Evolutionary conservation across 2,113 vertebrate genomes (phyloP).

Genomic region (Hypomesus transpacificus): DNA sequence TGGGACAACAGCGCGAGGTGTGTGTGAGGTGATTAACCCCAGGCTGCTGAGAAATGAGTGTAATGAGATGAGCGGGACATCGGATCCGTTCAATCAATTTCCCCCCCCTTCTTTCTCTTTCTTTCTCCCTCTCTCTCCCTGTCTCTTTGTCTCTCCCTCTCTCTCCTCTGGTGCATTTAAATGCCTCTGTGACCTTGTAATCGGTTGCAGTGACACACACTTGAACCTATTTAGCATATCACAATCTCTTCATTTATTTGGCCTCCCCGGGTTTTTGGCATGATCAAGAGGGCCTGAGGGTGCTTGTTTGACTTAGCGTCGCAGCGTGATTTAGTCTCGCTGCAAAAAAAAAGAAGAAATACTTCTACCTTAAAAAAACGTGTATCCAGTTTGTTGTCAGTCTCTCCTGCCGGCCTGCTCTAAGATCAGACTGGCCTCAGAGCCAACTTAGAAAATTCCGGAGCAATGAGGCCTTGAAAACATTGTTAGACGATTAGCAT

Average conservation of each 20-base stretch:
- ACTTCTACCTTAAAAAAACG: conserved; percentile 19
- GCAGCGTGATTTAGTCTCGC: background rate
- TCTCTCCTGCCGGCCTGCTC: background rate
- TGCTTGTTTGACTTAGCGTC: conserved; percentile 35
- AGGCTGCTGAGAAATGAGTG: conserved; percentile 82
- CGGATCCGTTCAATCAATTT: conserved; percentile 83
- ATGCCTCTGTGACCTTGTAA: conserved; percentile 84
- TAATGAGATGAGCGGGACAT: conserved; percentile 83
- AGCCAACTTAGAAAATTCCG: conserved; percentile 50
- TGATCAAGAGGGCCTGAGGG: conserved; percentile 45
- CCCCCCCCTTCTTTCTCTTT: conserved; percentile 51
- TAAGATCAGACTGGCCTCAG: conserved; percentile 4
- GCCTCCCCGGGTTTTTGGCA: conserved; percentile 41
- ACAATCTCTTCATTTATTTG: conserved; percentile 67
- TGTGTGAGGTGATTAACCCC: conserved; percentile 87
- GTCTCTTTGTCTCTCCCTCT: conserved; percentile 35
- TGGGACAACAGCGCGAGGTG: conserved; percentile 82
- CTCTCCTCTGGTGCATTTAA: conserved; percentile 73
- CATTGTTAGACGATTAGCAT: conserved; percentile 53
- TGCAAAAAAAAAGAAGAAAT: too few relatives aligned
- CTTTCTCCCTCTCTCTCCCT: conserved; percentile 39
- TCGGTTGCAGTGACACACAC: conserved; percentile 77
- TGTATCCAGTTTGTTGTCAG: background rate
- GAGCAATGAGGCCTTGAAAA: conserved; percentile 60
- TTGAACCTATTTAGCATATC: conserved; percentile 83